phyloP scores from a whole-genome alignment of 2,113 vertebrate species.

The human region DNA sequence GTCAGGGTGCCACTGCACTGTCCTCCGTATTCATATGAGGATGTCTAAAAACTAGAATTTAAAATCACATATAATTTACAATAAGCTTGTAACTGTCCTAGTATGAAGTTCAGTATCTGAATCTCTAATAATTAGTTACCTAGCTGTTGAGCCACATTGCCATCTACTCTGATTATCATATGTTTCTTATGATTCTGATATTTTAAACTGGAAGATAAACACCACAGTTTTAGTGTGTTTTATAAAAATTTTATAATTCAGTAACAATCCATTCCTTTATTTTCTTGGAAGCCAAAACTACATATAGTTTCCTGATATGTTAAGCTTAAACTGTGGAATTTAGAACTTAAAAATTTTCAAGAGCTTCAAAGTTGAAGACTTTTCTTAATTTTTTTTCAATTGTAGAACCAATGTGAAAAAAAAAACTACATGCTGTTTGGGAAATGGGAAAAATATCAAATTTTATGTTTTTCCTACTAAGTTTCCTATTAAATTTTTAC shows the following conservation, averaged over 20 bases:
- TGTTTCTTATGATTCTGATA: not conserved
- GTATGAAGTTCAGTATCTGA: not conserved
- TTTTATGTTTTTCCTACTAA: constrained; percentile 21
- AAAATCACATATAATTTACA: constrained; percentile 3
- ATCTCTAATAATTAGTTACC: constrained; percentile 6
- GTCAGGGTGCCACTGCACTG: not conserved
- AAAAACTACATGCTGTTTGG: not conserved
- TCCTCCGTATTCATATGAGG: not conserved
- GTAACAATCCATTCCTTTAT: not conserved
- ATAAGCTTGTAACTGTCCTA: not conserved
- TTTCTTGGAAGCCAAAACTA: constrained; percentile 32
- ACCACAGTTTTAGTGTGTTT: not conserved
- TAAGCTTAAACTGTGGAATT: constrained; percentile 3
- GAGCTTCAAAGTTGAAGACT: not conserved
- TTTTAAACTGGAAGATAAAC: constrained; percentile 36
- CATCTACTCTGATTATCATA: not conserved
- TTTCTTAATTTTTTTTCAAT: not conserved
- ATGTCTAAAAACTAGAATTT: constrained; percentile 15
- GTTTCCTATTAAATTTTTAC: constrained; percentile 1
- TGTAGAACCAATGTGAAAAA: not conserved
- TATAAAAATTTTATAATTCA: constrained; percentile 30
- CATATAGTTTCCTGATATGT: not conserved
- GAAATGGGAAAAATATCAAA: not conserved
- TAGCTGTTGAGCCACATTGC: not conserved
- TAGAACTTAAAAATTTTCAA: constrained; percentile 24